These are phyloP conservation scores for Nymphalis urticae DNA, from an alignment of 2,888 invertebrate genomes.

Conservation along the genomic window DNA sequence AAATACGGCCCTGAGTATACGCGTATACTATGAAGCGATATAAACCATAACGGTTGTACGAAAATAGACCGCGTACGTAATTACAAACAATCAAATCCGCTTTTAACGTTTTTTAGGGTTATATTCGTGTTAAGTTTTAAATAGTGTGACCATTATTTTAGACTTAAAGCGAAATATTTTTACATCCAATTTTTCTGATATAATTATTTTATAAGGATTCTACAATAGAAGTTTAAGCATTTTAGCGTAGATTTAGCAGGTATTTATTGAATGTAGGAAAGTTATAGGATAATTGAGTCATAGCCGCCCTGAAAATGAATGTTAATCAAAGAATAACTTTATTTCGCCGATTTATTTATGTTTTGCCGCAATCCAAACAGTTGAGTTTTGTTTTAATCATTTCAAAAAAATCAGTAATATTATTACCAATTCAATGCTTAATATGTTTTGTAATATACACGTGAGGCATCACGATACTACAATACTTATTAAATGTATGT, in stretches of 20 bases:
- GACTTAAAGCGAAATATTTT: background rate
- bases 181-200: background rate
- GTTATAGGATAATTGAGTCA: no score
- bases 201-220: background rate
- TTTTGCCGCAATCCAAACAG: no score
- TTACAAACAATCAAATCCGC: conserved; percentile 29
- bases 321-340: background rate
- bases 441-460: no score
- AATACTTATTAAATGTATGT: no score
- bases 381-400: no score
- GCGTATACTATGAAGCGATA: conserved; percentile 12
- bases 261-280: no score
- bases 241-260: no score
- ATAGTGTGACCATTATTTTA: conserved; percentile 9
- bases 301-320: no score
- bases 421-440: no score
- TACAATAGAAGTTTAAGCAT: no score
- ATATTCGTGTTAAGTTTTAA: conserved; percentile 5
- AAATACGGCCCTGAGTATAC: background rate
- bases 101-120: conserved; percentile 12
- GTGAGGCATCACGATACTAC: no score
- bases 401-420: no score
- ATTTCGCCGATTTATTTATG: background rate
- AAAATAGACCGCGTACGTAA: conserved; percentile 26
- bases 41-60: conserved; percentile 26